A percentile compares a stretch with the other conserved stretches of the same genome.
Evolutionary conservation across 1,140 invertebrate species (phyloP).

Genomic region (Pachypeltis micranthus): DNA sequence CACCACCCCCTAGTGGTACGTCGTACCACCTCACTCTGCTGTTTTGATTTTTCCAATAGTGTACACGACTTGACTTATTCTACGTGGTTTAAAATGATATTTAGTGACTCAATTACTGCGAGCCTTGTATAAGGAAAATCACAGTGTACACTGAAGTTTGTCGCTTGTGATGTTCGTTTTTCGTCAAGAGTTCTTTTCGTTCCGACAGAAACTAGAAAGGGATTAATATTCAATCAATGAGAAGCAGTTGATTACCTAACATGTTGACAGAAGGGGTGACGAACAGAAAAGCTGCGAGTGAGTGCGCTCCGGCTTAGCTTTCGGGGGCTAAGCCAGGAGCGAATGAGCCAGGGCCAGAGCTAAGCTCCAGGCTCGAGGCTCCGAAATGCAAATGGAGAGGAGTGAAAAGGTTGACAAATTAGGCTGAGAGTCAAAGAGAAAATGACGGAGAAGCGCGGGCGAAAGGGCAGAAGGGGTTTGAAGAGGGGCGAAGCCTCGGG

Average conservation of each 20-base stretch:
- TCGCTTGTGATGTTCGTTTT: too few relatives aligned
- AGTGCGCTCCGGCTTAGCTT: too few relatives aligned
- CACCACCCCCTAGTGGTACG: neutral
- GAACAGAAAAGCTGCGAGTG: too few relatives aligned
- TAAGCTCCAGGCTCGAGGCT: neutral
- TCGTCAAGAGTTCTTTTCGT: too few relatives aligned
- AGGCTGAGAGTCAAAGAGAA: slow-evolving; percentile 2
- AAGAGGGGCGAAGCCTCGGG: too few relatives aligned
- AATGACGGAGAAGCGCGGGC: neutral
- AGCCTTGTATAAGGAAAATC: too few relatives aligned
- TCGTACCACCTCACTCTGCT: neutral
- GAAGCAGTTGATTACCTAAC: neutral
- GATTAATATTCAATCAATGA: neutral
- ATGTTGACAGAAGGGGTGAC: slow-evolving; percentile 2
- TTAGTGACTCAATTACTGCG: too few relatives aligned
- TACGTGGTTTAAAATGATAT: too few relatives aligned
- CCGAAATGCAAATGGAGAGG: neutral
- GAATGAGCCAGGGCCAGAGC: neutral
- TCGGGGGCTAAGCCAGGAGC: neutral
- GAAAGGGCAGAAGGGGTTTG: neutral
- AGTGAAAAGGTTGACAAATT: slow-evolving; percentile 6
- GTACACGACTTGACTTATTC: too few relatives aligned
- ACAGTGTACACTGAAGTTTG: too few relatives aligned
- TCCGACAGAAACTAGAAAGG: too few relatives aligned
- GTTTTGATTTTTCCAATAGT: neutral